Evolutionary conservation across 1,140 invertebrate genomes (phyloP).

Genomic region (Yoshiicerus persimilis): DNA sequence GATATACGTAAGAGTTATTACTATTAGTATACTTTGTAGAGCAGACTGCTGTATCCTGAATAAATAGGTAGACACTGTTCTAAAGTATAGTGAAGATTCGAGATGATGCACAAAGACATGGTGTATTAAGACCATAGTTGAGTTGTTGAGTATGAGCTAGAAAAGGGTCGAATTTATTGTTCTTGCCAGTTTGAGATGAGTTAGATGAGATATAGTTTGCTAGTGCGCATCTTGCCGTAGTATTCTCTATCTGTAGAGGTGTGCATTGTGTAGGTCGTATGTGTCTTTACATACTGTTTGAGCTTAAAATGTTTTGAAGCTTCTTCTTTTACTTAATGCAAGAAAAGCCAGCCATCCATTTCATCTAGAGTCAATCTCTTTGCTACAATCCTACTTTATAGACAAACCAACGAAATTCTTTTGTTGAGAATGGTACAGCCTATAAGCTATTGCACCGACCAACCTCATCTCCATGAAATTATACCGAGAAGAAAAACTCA

Average conservation of each 20-base stretch:
- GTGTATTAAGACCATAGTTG: not conserved
- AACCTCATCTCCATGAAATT: not conserved
- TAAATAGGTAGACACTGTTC: not conserved
- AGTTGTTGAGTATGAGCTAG: not conserved
- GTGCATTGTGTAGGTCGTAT: not conserved
- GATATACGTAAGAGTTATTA: not conserved
- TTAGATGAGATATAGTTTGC: not conserved
- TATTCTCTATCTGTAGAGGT: too few species aligned
- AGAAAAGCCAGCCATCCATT: not conserved
- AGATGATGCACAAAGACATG: not conserved
- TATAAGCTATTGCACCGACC: not conserved
- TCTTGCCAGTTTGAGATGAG: not conserved
- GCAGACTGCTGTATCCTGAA: not conserved
- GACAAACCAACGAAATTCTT: not conserved
- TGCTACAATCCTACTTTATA: not conserved
- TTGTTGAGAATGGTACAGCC: not conserved
- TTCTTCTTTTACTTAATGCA: not conserved
- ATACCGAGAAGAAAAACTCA: not conserved
- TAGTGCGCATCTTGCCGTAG: not conserved
- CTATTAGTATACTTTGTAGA: not conserved
- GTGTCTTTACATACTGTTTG: not conserved
- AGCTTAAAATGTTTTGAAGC: not conserved
- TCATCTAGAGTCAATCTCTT: not conserved
- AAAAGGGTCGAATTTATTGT: not conserved
- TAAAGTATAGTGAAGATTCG: not conserved